phyloP scores from a whole-genome alignment of 1,140 invertebrate genomes.

The Hyphantria cunea region DNA sequence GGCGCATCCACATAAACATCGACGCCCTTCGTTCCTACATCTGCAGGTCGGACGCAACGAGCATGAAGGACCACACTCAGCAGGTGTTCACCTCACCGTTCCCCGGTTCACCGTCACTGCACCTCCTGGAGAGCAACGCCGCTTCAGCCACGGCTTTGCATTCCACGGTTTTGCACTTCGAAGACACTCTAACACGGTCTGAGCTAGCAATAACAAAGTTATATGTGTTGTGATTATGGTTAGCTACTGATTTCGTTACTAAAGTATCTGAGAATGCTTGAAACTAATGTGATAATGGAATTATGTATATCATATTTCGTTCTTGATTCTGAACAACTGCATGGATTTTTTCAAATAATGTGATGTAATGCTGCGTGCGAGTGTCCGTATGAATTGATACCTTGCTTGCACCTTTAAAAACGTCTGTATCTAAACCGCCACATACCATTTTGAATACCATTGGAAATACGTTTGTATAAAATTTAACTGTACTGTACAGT shows the following conservation, averaged over 20 bases:
- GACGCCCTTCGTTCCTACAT: slow-evolving; percentile 72
- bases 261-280: too few relatives aligned
- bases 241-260: background rate
- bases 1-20: slow-evolving; percentile 51
- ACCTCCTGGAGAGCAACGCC: slow-evolving; percentile 73
- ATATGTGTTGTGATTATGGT: slow-evolving; percentile 31
- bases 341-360: slow-evolving; percentile 2
- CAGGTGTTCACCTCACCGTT: slow-evolving; percentile 71
- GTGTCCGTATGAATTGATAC: slow-evolving; percentile 5
- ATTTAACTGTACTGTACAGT: too few relatives aligned
- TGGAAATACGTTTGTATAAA: background rate
- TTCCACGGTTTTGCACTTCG: slow-evolving; percentile 78
- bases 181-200: slow-evolving; percentile 81
- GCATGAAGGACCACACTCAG: slow-evolving; percentile 61
- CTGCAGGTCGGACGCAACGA: slow-evolving; percentile 56
- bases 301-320: too few relatives aligned
- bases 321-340: slow-evolving; percentile 8
- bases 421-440: background rate
- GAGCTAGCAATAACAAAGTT: slow-evolving; percentile 45
- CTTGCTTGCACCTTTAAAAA: background rate
- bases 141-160: slow-evolving; percentile 76
- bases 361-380: background rate
- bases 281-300: too few relatives aligned
- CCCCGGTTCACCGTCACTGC: slow-evolving; percentile 78
- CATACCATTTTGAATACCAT: slow-evolving; percentile 5